Evolutionary conservation across 1,140 invertebrate species (phyloP), one percentile per base, ranked within the genome.

Genomic region (Orchestia grillus): DNA sequence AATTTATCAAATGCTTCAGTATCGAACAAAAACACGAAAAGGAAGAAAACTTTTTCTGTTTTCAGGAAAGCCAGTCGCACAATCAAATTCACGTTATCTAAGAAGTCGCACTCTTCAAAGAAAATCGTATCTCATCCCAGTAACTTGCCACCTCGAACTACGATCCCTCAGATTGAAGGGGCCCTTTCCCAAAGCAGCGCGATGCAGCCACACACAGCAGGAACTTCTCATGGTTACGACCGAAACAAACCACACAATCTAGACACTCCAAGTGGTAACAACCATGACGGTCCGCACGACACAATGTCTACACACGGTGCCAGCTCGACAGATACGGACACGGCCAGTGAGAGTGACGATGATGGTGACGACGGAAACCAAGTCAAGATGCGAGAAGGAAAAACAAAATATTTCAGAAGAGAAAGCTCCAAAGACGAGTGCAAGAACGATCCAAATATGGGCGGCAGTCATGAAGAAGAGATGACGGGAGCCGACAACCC

Each of bases 11-110:
- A 90, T 90, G 44, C n/a, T 47, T 19, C 44, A 19, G 40, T 4
- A 19, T 42, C 23, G 15, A 91, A 94, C n/a, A 90, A 94, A 45
- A n/a, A 8, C 44, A 94, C 15, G 44, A 94, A 45, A 42, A 40
- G 47, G 41, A 94, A 44, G 36, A 94, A 94, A 94, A 94, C 92
- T n/a, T 94, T 94, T 94, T 94, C 92, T 15, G 40, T 94, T 44
- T 94, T 94, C n/a, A 94, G 44, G 44, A 45, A 40, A 15, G 92
- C 44, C 40, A 94, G 43, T 47, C 92, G 44, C 92, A 94, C 19
- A 0, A 44, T 94, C 92, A 94, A 94, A 45, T 94, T 44, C 36
- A 94, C 4, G 3, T 28, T 90, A 44, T 41, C 88, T 15, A 90
- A 90, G 41, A 90, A 90, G 88, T 90, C 88, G 3, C 88, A 42